Evolutionary conservation across 2,797 vertebrate species (phyloP).

Genomic region (Huso huso): DNA sequence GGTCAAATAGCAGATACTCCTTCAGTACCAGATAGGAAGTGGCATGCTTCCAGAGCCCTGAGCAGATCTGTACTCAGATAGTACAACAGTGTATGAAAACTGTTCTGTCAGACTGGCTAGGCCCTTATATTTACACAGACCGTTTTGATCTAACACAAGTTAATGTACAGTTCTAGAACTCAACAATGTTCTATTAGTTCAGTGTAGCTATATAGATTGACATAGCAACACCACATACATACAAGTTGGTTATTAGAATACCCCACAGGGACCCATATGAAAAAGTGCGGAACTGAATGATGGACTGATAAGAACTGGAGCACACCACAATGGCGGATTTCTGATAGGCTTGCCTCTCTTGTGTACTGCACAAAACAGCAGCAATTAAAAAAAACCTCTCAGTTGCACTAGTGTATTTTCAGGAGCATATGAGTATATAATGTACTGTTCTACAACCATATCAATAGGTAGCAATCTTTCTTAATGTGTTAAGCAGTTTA

Average conservation of each 20-base stretch:
- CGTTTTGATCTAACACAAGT: too few relatives aligned
- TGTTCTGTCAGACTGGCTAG: background rate
- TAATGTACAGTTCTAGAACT: too few relatives aligned
- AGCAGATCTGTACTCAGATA: background rate
- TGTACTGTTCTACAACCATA: too few relatives aligned
- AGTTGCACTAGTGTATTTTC: constrained; percentile 19
- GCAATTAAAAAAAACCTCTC: constrained; percentile 23
- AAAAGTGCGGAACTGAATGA: background rate
- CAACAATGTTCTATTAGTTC: too few relatives aligned
- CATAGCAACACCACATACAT: too few relatives aligned
- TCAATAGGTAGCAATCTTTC: too few relatives aligned
- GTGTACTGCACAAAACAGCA: constrained; percentile 10
- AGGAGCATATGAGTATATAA: background rate
- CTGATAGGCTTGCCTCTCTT: constrained; percentile 9
- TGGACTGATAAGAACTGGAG: background rate
- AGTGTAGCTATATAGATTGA: too few relatives aligned
- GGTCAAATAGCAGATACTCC: background rate
- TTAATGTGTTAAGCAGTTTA: too few relatives aligned
- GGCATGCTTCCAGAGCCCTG: background rate
- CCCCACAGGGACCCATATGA: too few relatives aligned
- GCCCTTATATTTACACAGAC: too few relatives aligned
- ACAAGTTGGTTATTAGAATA: too few relatives aligned
- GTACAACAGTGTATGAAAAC: background rate
- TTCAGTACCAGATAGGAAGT: too few relatives aligned
- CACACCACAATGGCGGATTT: background rate